Percentiles rank a stretch among this genome's conserved stretches.
These are phyloP conservation scores for Acleris holmiana DNA, from an alignment of 2,888 invertebrate species.

Conservation along the genomic window DNA sequence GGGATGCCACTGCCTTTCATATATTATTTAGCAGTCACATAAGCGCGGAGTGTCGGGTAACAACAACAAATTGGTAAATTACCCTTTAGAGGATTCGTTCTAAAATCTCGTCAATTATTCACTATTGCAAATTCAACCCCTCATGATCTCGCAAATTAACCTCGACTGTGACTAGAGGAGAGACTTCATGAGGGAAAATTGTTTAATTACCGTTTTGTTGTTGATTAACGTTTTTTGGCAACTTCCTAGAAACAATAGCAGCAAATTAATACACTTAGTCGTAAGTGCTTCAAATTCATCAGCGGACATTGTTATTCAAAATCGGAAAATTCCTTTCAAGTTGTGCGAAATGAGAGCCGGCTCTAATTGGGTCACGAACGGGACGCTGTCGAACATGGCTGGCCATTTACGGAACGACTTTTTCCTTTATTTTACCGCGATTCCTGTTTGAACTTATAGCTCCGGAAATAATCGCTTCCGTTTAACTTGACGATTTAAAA, in stretches of 20 bases:
- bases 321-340: constrained; percentile 33
- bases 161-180: constrained; percentile 3
- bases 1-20: constrained; percentile 26
- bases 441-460: constrained; percentile 52
- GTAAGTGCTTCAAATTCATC: constrained; percentile 30
- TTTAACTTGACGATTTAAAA: constrained; percentile 56
- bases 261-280: constrained; percentile 8
- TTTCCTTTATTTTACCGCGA: constrained; percentile 65
- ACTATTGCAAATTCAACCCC: constrained; percentile 12
- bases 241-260: constrained; percentile 2
- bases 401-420: constrained; percentile 73
- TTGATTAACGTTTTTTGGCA: not conserved
- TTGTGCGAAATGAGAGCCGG: constrained; percentile 32
- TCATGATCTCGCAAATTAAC: constrained; percentile 7
- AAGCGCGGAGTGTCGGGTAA: constrained; percentile 6
- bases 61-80: constrained; percentile 28
- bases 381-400: constrained; percentile 70
- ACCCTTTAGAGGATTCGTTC: constrained; percentile 17
- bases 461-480: constrained; percentile 68
- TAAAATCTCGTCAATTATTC: constrained; percentile 29
- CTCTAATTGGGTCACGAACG: constrained; percentile 75
- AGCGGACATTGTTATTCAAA: constrained; percentile 34
- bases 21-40: constrained; percentile 27
- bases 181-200: not conserved
- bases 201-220: constrained; percentile 8